Evolutionary conservation across 1,140 invertebrate species (phyloP), one percentile per base, ranked within the genome.

Genomic region (Bombus superbus): DNA sequence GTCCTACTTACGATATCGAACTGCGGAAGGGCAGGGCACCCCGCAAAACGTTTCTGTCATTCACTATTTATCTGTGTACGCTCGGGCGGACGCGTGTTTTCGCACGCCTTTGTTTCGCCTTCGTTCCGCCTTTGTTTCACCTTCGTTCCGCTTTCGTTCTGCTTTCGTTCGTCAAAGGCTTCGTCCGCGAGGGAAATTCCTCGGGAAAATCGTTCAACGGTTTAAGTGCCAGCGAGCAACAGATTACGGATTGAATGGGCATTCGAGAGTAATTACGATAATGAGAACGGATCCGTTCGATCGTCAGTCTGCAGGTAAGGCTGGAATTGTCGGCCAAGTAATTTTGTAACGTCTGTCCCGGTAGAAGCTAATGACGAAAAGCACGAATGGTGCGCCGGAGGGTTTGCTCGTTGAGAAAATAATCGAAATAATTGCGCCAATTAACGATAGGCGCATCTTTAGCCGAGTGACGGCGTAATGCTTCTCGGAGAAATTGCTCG

Each of bases 1-100:
- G 93, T 92, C 93, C 94, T 92, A 94, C 90, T 94, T 94, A 92
- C 93, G 85, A 91, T 94, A 94, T 93, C 92, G 93, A 94, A 92
- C 93, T 94, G 88, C 84, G 68, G 42, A 68, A 87, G 85, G 84
- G 83, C 79, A 85, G 88, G 90, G 81, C 84, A 77, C 75, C n/a
- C 69, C 59, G 80, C 8, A 81, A 84, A 91, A 85, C 77, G 68
- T 89, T 85, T 74, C 88, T 83, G 64, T 75, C 90, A 88, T 90
- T 83, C 86, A 88, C 76, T 88, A 84, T 89, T 92, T 87, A 86
- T 72, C 85, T 32, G 40, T 32, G 66, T 69, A 83, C 62, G 77
- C 85, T 88, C 73, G 13, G 32, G 11, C 18, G 76, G 5, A 53
- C 47, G 47, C 47, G 47, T 53, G 47, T 53, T 53, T 53, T 53